Conservation (phyloP, 2,888 invertebrate species). For the Zygaena filipendulae region DNA sequence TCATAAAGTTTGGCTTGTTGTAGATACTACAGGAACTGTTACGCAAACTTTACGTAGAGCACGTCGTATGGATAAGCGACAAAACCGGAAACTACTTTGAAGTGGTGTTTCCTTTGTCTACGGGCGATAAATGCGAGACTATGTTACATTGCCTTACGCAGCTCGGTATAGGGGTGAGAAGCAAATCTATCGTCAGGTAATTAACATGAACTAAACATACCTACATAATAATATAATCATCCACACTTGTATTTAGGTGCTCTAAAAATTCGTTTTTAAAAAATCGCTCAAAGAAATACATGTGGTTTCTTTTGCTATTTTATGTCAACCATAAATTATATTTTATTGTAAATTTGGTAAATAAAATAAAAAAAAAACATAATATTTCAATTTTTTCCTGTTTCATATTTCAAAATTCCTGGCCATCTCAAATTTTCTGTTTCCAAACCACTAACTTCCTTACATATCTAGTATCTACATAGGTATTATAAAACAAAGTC, state of each 20-base stretch:
- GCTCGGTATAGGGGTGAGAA: slow-evolving; percentile 75
- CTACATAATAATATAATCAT: not conserved
- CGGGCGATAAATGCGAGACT: slow-evolving; percentile 78
- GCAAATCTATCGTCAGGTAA: slow-evolving; percentile 79
- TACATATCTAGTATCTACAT: no score
- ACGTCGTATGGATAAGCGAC: slow-evolving; percentile 77
- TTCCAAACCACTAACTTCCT: no score
- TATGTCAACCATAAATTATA: no score
- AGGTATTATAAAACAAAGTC: no score
- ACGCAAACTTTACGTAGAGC: slow-evolving; percentile 73
- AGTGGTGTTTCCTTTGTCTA: slow-evolving; percentile 75
- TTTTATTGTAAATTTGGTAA: no score
- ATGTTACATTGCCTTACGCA: slow-evolving; percentile 79
- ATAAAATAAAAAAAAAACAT: no score
- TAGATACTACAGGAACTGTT: slow-evolving; percentile 76
- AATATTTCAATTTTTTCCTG: no score
- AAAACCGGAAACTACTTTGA: slow-evolving; percentile 75
- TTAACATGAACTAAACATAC: slow-evolving; percentile 2
- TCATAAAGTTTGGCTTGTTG: no score
- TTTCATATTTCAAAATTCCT: no score
- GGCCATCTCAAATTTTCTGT: no score
- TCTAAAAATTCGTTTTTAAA: no score
- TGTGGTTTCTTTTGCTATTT: no score
- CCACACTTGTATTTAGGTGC: not conserved
- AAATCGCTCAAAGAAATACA: not conserved